Percentiles rank a stretch among this genome's conserved stretches.
Conservation (phyloP, 2,888 invertebrate species). For the Norana najaformis region DNA sequence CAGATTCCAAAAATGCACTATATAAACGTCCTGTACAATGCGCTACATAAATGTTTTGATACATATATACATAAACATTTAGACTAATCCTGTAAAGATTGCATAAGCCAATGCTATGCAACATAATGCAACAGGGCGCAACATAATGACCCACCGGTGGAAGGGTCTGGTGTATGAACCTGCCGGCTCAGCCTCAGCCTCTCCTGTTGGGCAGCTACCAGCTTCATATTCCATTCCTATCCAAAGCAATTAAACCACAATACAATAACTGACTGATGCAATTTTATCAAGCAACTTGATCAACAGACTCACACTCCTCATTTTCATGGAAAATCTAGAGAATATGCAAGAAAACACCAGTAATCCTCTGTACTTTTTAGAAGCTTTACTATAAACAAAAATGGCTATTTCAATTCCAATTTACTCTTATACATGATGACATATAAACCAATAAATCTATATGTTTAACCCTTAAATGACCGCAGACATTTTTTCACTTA, state of each 20-base stretch:
- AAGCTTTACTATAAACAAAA: too few species aligned
- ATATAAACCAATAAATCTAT: too few species aligned
- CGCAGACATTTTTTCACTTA: too few species aligned
- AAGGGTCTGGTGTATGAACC: conserved; percentile 10
- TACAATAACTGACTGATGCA: background rate
- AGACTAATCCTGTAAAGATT: background rate
- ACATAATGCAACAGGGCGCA: background rate
- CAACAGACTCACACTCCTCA: background rate
- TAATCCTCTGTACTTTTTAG: too few species aligned
- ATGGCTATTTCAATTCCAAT: too few species aligned
- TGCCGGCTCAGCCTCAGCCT: conserved; percentile 34
- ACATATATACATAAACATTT: background rate
- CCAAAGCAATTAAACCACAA: background rate
- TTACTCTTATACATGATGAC: too few species aligned
- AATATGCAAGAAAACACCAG: background rate
- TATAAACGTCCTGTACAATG: background rate
- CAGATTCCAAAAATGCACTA: too few species aligned
- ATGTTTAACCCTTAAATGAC: too few species aligned
- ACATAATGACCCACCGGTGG: background rate
- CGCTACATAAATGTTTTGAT: background rate
- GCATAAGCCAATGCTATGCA: background rate
- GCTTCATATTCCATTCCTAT: conserved; percentile 39
- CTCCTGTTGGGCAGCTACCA: conserved; percentile 34
- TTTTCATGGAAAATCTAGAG: background rate
- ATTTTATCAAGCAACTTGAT: background rate